These are phyloP conservation scores for Biston betularia DNA, from an alignment of 2,888 invertebrate species.

Conservation along the genomic window DNA sequence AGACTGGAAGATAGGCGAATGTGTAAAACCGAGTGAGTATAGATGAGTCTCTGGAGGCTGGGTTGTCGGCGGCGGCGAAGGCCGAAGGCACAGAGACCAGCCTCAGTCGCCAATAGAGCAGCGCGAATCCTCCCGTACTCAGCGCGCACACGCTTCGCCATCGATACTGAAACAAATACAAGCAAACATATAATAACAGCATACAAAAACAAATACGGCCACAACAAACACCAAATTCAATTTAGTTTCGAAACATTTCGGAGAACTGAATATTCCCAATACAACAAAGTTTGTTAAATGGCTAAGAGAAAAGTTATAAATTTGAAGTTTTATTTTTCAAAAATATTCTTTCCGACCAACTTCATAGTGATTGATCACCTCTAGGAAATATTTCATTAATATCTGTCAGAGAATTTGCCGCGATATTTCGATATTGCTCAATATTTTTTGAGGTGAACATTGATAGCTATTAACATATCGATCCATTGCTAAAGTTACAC, in stretches of 20 bases:
- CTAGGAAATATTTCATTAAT: conserved; percentile 78
- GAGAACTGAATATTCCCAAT: conserved; percentile 48
- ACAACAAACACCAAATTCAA: conserved; percentile 36
- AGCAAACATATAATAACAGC: conserved; percentile 7
- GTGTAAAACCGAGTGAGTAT: conserved; percentile 94
- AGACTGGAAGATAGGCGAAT: conserved; percentile 96
- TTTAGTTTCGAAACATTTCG: conserved; percentile 16
- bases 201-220: conserved; percentile 19
- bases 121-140: conserved; percentile 88
- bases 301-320: conserved; percentile 55
- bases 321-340: conserved; percentile 62
- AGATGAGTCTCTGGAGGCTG: conserved; percentile 95
- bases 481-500: conserved; percentile 11
- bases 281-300: conserved; percentile 52
- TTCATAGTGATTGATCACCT: conserved; percentile 77
- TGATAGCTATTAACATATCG: conserved; percentile 38
- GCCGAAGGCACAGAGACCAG: conserved; percentile 91
- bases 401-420: conserved; percentile 78
- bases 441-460: conserved; percentile 55
- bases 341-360: conserved; percentile 58
- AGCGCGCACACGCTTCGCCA: conserved; percentile 90
- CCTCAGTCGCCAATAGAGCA: conserved; percentile 92
- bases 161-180: conserved; percentile 87
- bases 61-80: conserved; percentile 98
- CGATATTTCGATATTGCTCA: conserved; percentile 51